Evolutionary conservation across 1,140 invertebrate species (phyloP).

Genomic region (Cardiocondyla obscurior): DNA sequence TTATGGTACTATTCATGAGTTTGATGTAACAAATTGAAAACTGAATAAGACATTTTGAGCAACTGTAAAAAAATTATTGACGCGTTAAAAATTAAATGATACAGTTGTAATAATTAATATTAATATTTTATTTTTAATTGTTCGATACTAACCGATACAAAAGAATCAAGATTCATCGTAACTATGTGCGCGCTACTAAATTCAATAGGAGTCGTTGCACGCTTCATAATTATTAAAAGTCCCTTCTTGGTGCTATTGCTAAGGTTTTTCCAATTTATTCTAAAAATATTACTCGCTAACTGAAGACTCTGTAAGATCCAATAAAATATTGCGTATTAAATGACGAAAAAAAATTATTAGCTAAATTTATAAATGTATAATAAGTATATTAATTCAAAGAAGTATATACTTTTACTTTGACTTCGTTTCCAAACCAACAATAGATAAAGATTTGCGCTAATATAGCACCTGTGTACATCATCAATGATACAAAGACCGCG

Average conservation of each 20-base stretch:
- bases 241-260: slow-evolving; percentile 28
- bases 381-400: background rate
- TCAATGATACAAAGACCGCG: background rate
- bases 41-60: slow-evolving; percentile 63
- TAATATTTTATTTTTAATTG: background rate
- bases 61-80: slow-evolving; percentile 40
- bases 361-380: background rate
- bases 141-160: slow-evolving; percentile 59
- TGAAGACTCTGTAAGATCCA: slow-evolving; percentile 53
- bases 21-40: slow-evolving; percentile 55
- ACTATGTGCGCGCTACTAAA: slow-evolving; percentile 57
- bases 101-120: background rate
- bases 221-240: slow-evolving; percentile 62
- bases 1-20: background rate
- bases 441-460: slow-evolving; percentile 46
- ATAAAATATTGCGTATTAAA: background rate
- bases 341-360: no score
- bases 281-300: slow-evolving; percentile 42
- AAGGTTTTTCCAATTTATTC: slow-evolving; percentile 63
- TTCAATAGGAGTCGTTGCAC: slow-evolving; percentile 53
- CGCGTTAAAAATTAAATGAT: background rate
- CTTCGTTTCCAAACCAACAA: slow-evolving; percentile 67
- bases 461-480: background rate
- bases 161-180: slow-evolving; percentile 63
- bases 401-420: slow-evolving; percentile 56